Evolutionary conservation across 1,140 invertebrate genomes (phyloP).

Genomic region (Venustaconcha ellipsiformis): DNA sequence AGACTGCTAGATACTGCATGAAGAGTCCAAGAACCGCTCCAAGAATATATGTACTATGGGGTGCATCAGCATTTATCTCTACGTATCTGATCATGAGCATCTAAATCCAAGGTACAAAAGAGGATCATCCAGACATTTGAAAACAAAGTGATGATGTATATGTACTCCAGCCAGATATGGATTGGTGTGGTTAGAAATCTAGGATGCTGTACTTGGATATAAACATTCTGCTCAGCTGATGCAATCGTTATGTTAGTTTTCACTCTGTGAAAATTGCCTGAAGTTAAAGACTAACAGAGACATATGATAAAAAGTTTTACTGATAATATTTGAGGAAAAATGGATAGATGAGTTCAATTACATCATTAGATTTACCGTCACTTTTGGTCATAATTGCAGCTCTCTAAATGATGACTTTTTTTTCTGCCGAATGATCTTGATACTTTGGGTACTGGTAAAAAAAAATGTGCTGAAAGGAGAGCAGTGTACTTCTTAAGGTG

Average conservation of each 20-base stretch:
- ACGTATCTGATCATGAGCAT: constrained; percentile 36
- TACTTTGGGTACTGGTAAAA: constrained; percentile 5
- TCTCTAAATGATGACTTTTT: constrained; percentile 6
- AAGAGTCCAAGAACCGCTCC: background rate
- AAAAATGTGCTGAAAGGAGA: constrained; percentile 15
- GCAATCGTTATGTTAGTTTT: constrained; percentile 13
- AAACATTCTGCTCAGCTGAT: constrained; percentile 41
- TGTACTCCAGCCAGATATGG: constrained; percentile 43
- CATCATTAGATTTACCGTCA: constrained; percentile 8
- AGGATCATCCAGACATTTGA: constrained; percentile 35
- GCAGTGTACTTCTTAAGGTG: constrained; percentile 8
- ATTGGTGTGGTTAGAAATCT: constrained; percentile 35
- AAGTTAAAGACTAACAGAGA: constrained; percentile 15
- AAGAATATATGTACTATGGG: constrained; percentile 16
- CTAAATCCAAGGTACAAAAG: constrained; percentile 39
- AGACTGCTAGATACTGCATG: constrained; percentile 34
- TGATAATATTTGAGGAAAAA: constrained; percentile 1
- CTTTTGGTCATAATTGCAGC: constrained; percentile 17
- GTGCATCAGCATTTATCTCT: constrained; percentile 25
- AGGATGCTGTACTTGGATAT: constrained; percentile 34
- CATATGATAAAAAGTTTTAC: background rate
- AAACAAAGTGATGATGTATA: constrained; percentile 43
- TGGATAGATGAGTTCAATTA: constrained; percentile 9
- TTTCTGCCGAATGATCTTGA: background rate
- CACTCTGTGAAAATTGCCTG: constrained; percentile 15